Evolutionary conservation across 92 coral and sea anemone genomes (phyloP).

Genomic region (Palythoa grandiflora): DNA sequence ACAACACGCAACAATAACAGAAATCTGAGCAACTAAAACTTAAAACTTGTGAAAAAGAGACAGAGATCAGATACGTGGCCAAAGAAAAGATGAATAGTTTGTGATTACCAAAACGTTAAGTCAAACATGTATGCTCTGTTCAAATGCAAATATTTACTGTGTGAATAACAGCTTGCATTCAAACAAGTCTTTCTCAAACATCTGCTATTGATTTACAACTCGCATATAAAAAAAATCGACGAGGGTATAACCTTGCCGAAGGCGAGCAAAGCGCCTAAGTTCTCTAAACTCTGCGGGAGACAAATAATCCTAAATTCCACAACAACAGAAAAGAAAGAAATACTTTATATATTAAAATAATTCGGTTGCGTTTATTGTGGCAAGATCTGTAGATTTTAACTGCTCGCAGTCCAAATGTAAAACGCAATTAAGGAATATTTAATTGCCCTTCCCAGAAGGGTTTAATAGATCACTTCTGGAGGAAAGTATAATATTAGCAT

Average conservation of each 20-base stretch:
- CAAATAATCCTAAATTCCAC: neutral
- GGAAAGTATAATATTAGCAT: neutral
- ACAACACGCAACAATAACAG: neutral
- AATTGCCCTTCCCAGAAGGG: slow-evolving; percentile 8
- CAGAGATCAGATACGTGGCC: neutral
- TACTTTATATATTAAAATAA: neutral
- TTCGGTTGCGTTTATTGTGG: neutral
- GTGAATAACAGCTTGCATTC: slow-evolving; percentile 16
- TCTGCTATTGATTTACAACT: neutral
- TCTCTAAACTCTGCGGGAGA: neutral
- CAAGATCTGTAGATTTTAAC: neutral
- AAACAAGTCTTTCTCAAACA: slow-evolving; percentile 20
- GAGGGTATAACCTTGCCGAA: neutral
- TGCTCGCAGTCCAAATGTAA: neutral
- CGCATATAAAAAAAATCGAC: neutral
- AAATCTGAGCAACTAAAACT: neutral
- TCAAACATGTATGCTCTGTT: slow-evolving; percentile 3
- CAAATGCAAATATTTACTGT: slow-evolving; percentile 28
- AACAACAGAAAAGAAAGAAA: neutral
- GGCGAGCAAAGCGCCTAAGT: neutral
- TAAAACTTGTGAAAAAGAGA: neutral
- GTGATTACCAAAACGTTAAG: neutral
- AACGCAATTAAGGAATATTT: slow-evolving; percentile 10
- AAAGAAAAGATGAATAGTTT: slow-evolving; percentile 2
- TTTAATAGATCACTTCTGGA: slow-evolving; percentile 2